Percentiles rank a stretch among this genome's conserved stretches.
Conservation (phyloP, 2,113 vertebrate genomes). For the Mesoclemmys tuberculata region DNA sequence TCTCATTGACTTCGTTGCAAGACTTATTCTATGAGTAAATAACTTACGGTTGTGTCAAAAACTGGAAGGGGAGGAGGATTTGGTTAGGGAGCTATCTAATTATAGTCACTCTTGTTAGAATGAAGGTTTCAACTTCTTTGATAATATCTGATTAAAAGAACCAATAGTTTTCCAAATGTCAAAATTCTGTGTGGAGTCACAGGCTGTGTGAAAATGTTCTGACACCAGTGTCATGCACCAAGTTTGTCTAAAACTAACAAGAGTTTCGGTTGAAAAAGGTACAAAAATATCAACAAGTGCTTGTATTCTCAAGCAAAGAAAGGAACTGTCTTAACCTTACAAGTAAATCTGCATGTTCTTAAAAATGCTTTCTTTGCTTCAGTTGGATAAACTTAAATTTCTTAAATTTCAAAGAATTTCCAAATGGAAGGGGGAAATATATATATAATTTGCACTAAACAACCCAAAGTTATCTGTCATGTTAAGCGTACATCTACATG, state of each 20-base stretch:
- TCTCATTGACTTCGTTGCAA: conserved; percentile 32
- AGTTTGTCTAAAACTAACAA: background rate
- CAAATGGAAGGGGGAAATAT: accelerated
- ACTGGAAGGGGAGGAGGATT: conserved; percentile 14
- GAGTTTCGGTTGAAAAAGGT: background rate
- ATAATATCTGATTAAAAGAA: conserved; percentile 61
- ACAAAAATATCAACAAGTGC: background rate
- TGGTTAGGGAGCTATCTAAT: conserved; percentile 52
- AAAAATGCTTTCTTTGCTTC: background rate
- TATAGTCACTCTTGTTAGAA: conserved; percentile 43
- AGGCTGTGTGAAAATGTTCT: conserved; percentile 21
- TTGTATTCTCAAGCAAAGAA: background rate
- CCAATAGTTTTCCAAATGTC: conserved; percentile 41
- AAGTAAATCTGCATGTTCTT: background rate
- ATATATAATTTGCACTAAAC: accelerated
- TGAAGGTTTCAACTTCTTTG: conserved; percentile 28
- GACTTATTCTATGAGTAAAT: conserved; percentile 54
- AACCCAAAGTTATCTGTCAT: background rate
- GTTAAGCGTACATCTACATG: too few relatives aligned
- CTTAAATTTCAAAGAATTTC: background rate
- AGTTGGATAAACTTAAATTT: background rate
- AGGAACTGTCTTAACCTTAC: background rate
- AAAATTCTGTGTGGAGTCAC: background rate
- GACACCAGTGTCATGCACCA: background rate
- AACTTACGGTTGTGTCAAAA: conserved; percentile 40